Evolutionary conservation across 1,140 invertebrate species (phyloP).

Genomic region (Anthonomus grandis): DNA sequence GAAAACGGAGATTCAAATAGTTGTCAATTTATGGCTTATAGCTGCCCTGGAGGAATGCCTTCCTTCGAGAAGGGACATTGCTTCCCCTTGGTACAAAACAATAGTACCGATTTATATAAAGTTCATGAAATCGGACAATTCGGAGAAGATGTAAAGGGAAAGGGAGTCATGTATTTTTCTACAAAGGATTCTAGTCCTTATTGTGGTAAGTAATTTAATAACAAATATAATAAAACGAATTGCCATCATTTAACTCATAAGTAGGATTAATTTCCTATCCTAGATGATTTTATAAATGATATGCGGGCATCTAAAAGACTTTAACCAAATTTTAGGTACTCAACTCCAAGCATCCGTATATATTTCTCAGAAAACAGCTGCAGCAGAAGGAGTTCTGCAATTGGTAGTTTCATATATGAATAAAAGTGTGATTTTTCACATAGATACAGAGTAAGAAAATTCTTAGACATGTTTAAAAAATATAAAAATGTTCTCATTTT

Average conservation of each 20-base stretch:
- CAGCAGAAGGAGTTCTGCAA: slow-evolving; percentile 40
- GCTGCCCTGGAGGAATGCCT: slow-evolving; percentile 42
- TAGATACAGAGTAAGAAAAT: slow-evolving; percentile 41
- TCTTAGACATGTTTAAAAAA: slow-evolving; percentile 17
- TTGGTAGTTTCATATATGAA: slow-evolving; percentile 39
- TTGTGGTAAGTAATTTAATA: slow-evolving; percentile 46
- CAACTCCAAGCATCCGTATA: slow-evolving; percentile 45
- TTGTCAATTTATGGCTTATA: slow-evolving; percentile 47
- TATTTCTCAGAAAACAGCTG: slow-evolving; percentile 40
- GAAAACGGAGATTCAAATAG: slow-evolving; percentile 12
- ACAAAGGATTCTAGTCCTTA: slow-evolving; percentile 41
- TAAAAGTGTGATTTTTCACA: slow-evolving; percentile 34
- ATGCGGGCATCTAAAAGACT: no score
- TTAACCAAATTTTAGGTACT: slow-evolving; percentile 38
- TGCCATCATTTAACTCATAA: no score
- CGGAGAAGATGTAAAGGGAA: slow-evolving; percentile 43
- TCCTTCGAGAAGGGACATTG: slow-evolving; percentile 46
- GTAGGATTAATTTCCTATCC: no score
- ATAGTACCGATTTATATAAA: slow-evolving; percentile 33
- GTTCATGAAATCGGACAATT: slow-evolving; percentile 40
- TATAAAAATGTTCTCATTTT: slow-evolving; percentile 15
- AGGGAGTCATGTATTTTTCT: slow-evolving; percentile 48
- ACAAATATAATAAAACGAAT: background rate
- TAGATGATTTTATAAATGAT: no score
- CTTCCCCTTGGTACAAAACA: slow-evolving; percentile 41